Evolutionary conservation across 2,113 vertebrate genomes (phyloP), one percentile per base, ranked within the genome.

Genomic region (Pterocles gutturalis): DNA sequence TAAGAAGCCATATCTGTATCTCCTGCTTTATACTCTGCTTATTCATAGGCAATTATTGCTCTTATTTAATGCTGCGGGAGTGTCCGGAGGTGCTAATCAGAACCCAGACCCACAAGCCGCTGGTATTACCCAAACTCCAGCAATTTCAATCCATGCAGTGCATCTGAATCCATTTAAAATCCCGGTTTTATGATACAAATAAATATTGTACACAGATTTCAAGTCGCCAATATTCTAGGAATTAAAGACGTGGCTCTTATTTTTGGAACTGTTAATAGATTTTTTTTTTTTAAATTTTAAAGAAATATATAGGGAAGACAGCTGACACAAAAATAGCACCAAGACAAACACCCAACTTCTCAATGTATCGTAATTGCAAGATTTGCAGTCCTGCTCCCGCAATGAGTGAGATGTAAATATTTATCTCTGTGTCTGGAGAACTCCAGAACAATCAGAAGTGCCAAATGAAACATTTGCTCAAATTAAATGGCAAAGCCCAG

Each of bases 381-480:
- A 97, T 92, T 76, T 95, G 94, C 95, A 95, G n/a, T 76, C 89
- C 81, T 41, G 80, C 69, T 46, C 71, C 69, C 65, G 55, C 78
- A 96, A 90, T 24, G 88, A 84, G 90, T 38, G 60, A 95, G 92
- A 94, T 91, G 96, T 95, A 97, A 96, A 97, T 97, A 98, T 93
- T 97, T 97, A 87, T 92, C 86, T 86, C 72, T 21, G 70, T 76
- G 96, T 55, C 96, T 96, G 95, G 83, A 97, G 96, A 97, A 79
- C 79, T 38, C 45, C n/a, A 53, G 73, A 91, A 85, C 53, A 4
- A 91, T 84, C 87, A 97, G 66, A 97, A 96, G 96, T 96, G 97
- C 97, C 96, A 98, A 97, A 94, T 84, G 92, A 93, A 96, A 97
- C 96, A 97, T 96, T 97, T 95, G 89, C 94, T 96, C 94, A 89